These are phyloP conservation scores for Trichonephila inaurata DNA, from an alignment of 1,140 invertebrate genomes.

Conservation along the genomic window DNA sequence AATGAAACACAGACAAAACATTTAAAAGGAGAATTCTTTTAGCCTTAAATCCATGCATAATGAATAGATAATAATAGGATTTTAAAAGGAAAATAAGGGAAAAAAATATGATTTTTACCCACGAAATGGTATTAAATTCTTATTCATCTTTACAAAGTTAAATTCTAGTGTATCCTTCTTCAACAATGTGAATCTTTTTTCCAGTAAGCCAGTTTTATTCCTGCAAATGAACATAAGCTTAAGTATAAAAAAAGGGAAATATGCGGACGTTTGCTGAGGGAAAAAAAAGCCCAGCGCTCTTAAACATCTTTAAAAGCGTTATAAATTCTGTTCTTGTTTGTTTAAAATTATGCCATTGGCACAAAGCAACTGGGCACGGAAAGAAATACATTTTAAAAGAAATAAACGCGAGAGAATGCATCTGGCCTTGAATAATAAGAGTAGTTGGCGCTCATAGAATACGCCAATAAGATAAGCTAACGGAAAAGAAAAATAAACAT, in stretches of 20 bases:
- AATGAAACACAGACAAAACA: too few relatives aligned
- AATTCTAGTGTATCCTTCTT: background rate
- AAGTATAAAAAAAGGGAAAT: background rate
- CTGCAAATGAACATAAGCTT: background rate
- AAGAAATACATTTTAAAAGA: slow-evolving; percentile 14
- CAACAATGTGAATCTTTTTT: background rate
- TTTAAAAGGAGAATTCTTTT: too few relatives aligned
- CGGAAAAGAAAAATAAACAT: slow-evolving; percentile 41
- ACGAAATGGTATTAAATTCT: background rate
- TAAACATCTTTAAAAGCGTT: slow-evolving; percentile 55
- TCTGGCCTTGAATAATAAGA: slow-evolving; percentile 65
- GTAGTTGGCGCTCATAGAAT: slow-evolving; percentile 2
- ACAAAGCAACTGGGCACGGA: slow-evolving; percentile 8
- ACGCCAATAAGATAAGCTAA: slow-evolving; percentile 36
- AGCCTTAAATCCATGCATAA: background rate
- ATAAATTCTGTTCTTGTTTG: slow-evolving; percentile 60
- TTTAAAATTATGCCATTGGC: slow-evolving; percentile 53
- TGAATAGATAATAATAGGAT: background rate
- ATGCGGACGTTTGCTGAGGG: background rate
- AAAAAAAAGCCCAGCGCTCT: background rate
- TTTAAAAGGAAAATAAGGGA: background rate
- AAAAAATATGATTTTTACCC: background rate
- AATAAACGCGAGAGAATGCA: slow-evolving; percentile 24
- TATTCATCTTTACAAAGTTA: background rate
- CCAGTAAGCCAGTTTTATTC: background rate